Conservation (phyloP, 2,888 invertebrate species). For the Dinocampus coccinellae region DNA sequence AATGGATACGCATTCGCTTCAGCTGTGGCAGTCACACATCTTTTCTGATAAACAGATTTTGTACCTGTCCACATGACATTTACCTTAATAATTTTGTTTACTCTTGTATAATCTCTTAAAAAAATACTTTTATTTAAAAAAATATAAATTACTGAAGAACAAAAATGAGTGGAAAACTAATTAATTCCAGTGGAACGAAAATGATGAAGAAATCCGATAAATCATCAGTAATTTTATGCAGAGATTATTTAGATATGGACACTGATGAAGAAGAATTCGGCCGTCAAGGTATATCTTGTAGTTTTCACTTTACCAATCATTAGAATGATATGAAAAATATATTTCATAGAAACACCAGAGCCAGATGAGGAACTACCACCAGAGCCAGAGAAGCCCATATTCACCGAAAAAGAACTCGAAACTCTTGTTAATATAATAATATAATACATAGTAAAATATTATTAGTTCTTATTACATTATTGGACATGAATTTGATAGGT, state of each 20-base stretch:
- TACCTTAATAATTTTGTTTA: too few relatives aligned
- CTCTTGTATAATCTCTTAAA: too few relatives aligned
- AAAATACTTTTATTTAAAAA: too few relatives aligned
- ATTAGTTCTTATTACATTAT: not conserved
- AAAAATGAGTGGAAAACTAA: conserved; percentile 39
- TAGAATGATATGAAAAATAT: not conserved
- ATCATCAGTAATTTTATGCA: conserved; percentile 46
- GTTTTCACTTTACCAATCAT: not conserved
- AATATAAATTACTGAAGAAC: not conserved
- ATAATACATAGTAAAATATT: not conserved
- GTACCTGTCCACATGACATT: not conserved
- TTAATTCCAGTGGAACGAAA: conserved; percentile 34
- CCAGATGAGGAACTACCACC: conserved; percentile 63
- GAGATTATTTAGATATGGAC: conserved; percentile 66
- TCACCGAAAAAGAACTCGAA: conserved; percentile 75
- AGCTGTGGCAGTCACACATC: too few relatives aligned
- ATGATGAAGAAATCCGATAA: conserved; percentile 53
- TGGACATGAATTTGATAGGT: conserved; percentile 48
- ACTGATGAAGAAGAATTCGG: conserved; percentile 66
- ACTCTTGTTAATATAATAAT: conserved; percentile 68
- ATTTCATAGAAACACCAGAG: conserved; percentile 63
- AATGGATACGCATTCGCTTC: too few relatives aligned
- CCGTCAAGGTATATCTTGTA: conserved; percentile 55
- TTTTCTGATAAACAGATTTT: too few relatives aligned
- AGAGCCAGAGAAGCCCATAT: conserved; percentile 74